Evolutionary conservation across 2,888 invertebrate genomes (phyloP), one percentile per base, ranked within the genome.

Genomic region (Orthonychiurus folsomi): DNA sequence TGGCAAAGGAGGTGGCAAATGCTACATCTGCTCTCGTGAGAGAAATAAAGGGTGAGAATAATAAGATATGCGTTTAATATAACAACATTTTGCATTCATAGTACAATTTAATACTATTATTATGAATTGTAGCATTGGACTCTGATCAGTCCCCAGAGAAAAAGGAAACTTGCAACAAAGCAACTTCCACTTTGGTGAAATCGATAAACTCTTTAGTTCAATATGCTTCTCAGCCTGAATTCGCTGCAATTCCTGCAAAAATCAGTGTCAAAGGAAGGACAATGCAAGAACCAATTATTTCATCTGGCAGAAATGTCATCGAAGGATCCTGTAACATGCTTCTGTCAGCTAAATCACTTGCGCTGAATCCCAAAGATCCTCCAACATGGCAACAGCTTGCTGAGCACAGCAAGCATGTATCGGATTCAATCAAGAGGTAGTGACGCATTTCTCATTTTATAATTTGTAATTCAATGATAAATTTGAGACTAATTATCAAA

Each of bases 1-100:
- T 93, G 69, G 97, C 97, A 61, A 94, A 95, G 77, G 94, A 96
- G 75, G 93, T 99, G 1, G 97, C 97, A 58, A 92, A 92, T 78
- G 91, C 91, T 21, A 99, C 99, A 0, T 91, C 95, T 0, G 85
- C 86, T 68, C 83, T 99, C 23, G 96, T 99, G 23, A 92, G 90
- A 77, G 90, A 93, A 77, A 95, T 97, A 74, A 97, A 96, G 80
- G 87, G 79, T 73, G 66, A 70, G 37, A 9, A 37, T 37, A 37
- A 37, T 37, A 37, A 5, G 37, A 37, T 37, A 37, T 37, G n/a
- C n/a, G n/a, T n/a, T n/a, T n/a, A n/a, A n/a, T 18, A 24, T 9
- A 37, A 56, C 57, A 12, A 50, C 54, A 53, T 48, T 50, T 37
- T 61, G 37, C 37, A n/a, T 20, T 12, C 15, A 18, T 2, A 18